Percentiles rank a stretch among this genome's conserved stretches.
Conservation (phyloP, 2,888 invertebrate species). For the Rhopalosiphum nymphaeae region DNA sequence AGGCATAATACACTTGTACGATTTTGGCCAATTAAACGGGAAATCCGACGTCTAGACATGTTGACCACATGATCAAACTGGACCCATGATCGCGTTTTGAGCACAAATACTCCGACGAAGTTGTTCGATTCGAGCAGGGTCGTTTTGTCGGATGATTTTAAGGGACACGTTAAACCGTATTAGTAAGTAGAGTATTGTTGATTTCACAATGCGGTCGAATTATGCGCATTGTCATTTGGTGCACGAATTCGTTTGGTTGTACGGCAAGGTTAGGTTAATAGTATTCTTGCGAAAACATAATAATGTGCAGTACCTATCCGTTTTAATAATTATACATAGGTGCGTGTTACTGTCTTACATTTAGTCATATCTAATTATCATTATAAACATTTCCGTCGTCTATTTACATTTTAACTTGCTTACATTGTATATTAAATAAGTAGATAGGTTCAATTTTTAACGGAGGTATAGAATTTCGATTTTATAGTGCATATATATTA, state of each 20-base stretch:
- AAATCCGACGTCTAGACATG: conserved; percentile 10
- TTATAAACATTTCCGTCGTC: background rate
- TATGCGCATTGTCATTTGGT: background rate
- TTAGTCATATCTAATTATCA: background rate
- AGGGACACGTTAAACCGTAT: background rate
- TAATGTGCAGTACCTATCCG: background rate
- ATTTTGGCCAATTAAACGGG: conserved; percentile 26
- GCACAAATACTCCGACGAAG: background rate
- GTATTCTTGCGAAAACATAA: background rate
- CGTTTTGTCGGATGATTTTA: background rate
- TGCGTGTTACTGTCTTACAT: background rate
- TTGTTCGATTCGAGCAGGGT: background rate
- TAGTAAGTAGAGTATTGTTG: background rate
- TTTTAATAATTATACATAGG: background rate
- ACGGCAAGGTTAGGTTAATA: background rate
- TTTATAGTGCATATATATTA: background rate
- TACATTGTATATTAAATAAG: background rate
- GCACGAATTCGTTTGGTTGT: background rate
- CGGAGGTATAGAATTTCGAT: background rate
- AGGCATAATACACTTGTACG: conserved; percentile 42
- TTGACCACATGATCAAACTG: background rate
- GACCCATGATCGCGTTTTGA: background rate
- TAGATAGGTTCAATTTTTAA: background rate
- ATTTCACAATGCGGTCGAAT: background rate
- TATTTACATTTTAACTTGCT: background rate